These are phyloP conservation scores for Piaya cayana DNA, from an alignment of 2,113 vertebrate genomes.

Conservation along the genomic window DNA sequence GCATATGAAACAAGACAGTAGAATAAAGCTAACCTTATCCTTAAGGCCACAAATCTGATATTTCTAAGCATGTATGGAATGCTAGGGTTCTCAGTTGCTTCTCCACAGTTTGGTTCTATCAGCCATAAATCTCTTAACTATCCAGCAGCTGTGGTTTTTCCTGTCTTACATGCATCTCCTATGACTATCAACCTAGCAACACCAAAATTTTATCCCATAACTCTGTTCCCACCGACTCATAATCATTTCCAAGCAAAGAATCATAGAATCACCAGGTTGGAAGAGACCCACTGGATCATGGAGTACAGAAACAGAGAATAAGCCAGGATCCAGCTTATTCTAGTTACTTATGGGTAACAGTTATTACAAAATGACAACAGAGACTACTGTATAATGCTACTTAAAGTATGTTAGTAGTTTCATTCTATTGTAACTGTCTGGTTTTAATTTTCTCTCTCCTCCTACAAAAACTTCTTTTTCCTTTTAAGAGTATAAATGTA, in stretches of 20 bases:
- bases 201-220: neutral
- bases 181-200: neutral
- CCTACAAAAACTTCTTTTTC: neutral
- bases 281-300: no score
- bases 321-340: neutral
- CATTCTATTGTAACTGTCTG: neutral
- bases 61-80: neutral
- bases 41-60: neutral
- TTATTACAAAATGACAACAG: neutral
- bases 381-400: neutral
- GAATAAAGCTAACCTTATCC: neutral
- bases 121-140: neutral
- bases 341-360: neutral
- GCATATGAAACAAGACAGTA: accelerated
- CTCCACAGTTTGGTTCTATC: neutral
- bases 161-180: neutral
- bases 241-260: neutral
- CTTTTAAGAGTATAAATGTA: neutral
- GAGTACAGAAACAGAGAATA: neutral
- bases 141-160: neutral
- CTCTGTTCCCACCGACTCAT: neutral
- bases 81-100: neutral
- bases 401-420: neutral
- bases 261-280: no score
- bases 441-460: neutral